Evolutionary conservation across 64 coral and sea anemone genomes (phyloP), one percentile per base, ranked within the genome.

Genomic region (Montipora efflorescens): DNA sequence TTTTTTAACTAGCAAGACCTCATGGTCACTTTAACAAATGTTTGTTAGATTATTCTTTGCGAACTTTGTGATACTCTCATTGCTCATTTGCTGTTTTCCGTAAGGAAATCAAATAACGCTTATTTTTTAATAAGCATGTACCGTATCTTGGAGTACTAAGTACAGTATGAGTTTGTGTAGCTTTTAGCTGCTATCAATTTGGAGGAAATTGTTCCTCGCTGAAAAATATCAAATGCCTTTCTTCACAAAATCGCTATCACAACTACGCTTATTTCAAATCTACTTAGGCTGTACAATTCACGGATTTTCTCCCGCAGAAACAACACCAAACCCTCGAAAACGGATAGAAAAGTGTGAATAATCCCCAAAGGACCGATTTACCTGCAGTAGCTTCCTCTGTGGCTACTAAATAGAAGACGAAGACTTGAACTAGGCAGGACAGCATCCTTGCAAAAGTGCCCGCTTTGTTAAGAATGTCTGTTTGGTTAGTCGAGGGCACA

Each of bases 281-380:
- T 71, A 86, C 47, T 86, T 8, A 20, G 48, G 64, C 66, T 72
- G 10, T 71, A 72, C 7, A 86, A 72, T 71, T 72, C 82, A 72
- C 82, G 22, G 82, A 48, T 49, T 71, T 48, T 71, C 64, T 64
- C 82, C 66, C 45, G 15, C 68, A 4, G 45, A 44, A 72, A 70
- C 62, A 70, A 86, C 43, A 86, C 82, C 66, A 86, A 86, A 70
- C 46, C 64, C 82, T 86, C 71, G 81, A 86, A 86, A 86, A 86
- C 82, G 82, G 82, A 86, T 86, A 23, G 64, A 86, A 50, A 86
- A 50, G 82, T 86, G 82, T 86, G 66, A 86, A 86, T 86, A 86
- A 86, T 86, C 82, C 19, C 82, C 23, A 51, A 2, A 50, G 45
- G 19, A 22, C 61, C 66, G 19, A 47, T 59, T 86, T 71, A 86